Evolutionary conservation across 2,888 invertebrate species (phyloP).

Genomic region (Furcula furcula): DNA sequence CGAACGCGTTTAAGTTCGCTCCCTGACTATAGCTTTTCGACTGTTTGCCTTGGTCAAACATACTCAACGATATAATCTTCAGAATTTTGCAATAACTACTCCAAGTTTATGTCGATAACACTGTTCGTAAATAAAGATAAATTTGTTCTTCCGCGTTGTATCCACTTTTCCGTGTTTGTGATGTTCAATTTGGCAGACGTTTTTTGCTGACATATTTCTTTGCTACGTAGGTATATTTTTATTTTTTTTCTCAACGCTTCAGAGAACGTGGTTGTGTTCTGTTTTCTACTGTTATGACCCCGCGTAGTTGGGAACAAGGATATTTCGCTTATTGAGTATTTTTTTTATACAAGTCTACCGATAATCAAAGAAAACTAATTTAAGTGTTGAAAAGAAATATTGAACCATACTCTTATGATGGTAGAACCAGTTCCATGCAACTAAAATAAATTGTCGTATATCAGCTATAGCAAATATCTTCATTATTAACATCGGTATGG

Average conservation of each 20-base stretch:
- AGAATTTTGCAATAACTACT: slow-evolving; percentile 30
- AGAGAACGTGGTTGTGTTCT: background rate
- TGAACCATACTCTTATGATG: too few species aligned
- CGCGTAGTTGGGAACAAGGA: background rate
- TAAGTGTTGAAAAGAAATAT: too few species aligned
- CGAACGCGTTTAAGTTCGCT: slow-evolving; percentile 49
- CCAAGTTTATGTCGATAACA: slow-evolving; percentile 23
- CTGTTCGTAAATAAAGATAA: slow-evolving; percentile 23
- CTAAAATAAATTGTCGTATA: too few species aligned
- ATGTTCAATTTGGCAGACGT: slow-evolving; percentile 1
- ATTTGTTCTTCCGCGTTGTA: slow-evolving; percentile 6
- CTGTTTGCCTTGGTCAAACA: slow-evolving; percentile 51
- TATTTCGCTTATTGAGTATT: slow-evolving; percentile 1
- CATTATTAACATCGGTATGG: too few species aligned
- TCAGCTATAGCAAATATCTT: too few species aligned
- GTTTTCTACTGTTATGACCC: background rate
- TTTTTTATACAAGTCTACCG: too few species aligned
- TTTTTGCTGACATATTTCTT: slow-evolving; percentile 1
- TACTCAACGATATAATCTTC: slow-evolving; percentile 27
- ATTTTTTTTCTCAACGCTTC: background rate
- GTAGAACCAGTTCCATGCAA: too few species aligned
- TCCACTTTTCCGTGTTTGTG: slow-evolving; percentile 4
- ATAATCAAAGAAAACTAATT: too few species aligned
- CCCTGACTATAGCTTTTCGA: slow-evolving; percentile 46
- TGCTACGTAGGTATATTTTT: slow-evolving; percentile 1